phyloP scores from a whole-genome alignment of 2,888 invertebrate genomes.

The Acronicta alni region DNA sequence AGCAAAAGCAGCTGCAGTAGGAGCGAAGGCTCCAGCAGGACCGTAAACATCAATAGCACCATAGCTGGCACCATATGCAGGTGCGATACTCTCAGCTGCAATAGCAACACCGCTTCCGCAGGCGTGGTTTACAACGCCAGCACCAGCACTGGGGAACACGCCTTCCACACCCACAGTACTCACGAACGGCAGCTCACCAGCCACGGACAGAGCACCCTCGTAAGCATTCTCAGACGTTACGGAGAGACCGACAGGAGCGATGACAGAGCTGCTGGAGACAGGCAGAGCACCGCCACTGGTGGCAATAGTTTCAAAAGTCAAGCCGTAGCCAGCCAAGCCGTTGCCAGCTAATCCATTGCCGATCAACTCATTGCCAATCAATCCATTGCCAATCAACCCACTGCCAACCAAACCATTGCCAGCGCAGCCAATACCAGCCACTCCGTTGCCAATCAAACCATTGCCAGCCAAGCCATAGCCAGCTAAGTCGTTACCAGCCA shows the following conservation, averaged over 20 bases:
- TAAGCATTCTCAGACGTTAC: constrained; percentile 28
- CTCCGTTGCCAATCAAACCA: neutral
- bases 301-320: constrained; percentile 10
- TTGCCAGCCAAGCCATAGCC: neutral
- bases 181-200: constrained; percentile 46
- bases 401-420: neutral
- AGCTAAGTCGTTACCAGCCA: neutral
- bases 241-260: constrained; percentile 45
- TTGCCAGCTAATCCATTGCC: neutral
- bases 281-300: constrained; percentile 49
- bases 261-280: constrained; percentile 47
- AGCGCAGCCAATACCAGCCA: neutral
- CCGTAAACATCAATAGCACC: neutral
- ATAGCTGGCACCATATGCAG: constrained; percentile 2
- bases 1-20: constrained; percentile 50
- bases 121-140: constrained; percentile 39
- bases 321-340: neutral
- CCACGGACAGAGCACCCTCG: constrained; percentile 43
- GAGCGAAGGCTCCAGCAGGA: neutral
- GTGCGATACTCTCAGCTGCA: neutral
- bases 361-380: neutral
- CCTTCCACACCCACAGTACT: constrained; percentile 38
- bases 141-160: constrained; percentile 33
- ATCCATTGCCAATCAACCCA: neutral
- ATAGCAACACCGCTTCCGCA: constrained; percentile 32